Conservation (phyloP, 1,140 invertebrate genomes). For the Laupala kohalensis region DNA sequence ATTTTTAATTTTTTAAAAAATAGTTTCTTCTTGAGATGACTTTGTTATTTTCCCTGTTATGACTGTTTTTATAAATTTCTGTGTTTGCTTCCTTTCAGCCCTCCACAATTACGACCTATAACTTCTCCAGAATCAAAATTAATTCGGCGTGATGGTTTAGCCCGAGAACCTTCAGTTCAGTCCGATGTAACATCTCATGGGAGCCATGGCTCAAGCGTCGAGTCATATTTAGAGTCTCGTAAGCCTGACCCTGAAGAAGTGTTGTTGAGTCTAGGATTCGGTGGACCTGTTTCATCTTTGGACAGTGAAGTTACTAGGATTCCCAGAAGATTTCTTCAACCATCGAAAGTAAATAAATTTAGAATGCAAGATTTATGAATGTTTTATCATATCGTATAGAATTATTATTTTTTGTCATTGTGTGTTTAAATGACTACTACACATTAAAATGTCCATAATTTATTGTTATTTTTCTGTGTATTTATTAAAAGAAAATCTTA, state of each 20-base stretch:
- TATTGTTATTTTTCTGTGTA: neutral
- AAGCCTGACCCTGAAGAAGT: constrained; percentile 63
- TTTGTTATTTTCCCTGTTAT: neutral
- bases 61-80: neutral
- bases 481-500: too few relatives aligned
- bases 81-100: neutral
- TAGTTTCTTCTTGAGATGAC: neutral
- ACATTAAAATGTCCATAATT: neutral
- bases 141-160: constrained; percentile 21
- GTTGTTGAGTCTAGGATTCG: constrained; percentile 52
- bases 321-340: constrained; percentile 48
- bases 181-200: constrained; percentile 41
- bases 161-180: constrained; percentile 45
- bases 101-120: neutral
- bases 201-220: constrained; percentile 57
- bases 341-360: constrained; percentile 25
- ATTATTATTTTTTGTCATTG: too few relatives aligned
- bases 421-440: too few relatives aligned
- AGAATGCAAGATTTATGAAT: too few relatives aligned
- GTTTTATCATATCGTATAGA: too few relatives aligned
- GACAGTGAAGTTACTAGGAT: constrained; percentile 39
- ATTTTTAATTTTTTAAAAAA: neutral
- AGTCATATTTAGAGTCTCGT: constrained; percentile 55
- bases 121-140: neutral
- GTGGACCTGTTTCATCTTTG: constrained; percentile 30